phyloP scores from a whole-genome alignment of 2,797 vertebrate genomes.

The Siniperca obscura region DNA sequence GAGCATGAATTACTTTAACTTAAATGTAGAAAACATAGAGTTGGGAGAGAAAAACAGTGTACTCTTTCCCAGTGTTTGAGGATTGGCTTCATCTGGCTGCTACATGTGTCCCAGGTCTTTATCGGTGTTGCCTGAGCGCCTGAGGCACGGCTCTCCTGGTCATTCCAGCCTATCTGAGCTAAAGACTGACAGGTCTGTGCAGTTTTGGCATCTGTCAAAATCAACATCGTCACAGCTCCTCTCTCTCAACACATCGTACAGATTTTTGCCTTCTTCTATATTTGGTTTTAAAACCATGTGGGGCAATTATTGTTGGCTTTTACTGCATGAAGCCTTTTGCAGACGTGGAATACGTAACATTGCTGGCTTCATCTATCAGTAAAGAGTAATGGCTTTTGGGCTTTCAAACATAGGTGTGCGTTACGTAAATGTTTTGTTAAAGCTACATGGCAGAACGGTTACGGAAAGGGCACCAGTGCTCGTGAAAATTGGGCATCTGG shows the following conservation, averaged over 20 bases:
- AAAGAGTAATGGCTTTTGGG: not conserved
- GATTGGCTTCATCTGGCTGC: conserved; percentile 23
- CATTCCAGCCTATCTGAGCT: conserved; percentile 53
- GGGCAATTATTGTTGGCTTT: not conserved
- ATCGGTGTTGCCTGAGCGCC: conserved; percentile 32
- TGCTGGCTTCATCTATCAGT: not conserved
- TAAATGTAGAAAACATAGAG: not conserved
- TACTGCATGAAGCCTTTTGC: not conserved
- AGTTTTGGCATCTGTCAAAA: conserved; percentile 54
- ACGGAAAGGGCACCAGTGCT: not conserved
- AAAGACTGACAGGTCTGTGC: conserved; percentile 49
- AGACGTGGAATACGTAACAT: not conserved
- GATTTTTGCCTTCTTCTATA: conserved; percentile 11
- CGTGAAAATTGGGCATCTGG: not conserved
- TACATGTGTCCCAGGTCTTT: conserved; percentile 37
- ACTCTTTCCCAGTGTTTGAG: conserved; percentile 6
- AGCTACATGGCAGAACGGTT: too few relatives aligned
- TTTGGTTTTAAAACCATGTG: conserved; percentile 20
- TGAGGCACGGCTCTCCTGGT: conserved; percentile 46
- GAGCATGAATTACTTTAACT: not conserved
- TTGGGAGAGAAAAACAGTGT: conserved; percentile 1
- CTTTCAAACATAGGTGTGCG: not conserved
- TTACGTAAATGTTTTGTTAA: not conserved
- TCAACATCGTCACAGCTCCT: conserved; percentile 22
- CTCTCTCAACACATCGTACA: conserved; percentile 33